Percentiles rank a stretch among this genome's conserved stretches.
Conservation (phyloP, 1,140 invertebrate species). For the Heliconius eleuchia region DNA sequence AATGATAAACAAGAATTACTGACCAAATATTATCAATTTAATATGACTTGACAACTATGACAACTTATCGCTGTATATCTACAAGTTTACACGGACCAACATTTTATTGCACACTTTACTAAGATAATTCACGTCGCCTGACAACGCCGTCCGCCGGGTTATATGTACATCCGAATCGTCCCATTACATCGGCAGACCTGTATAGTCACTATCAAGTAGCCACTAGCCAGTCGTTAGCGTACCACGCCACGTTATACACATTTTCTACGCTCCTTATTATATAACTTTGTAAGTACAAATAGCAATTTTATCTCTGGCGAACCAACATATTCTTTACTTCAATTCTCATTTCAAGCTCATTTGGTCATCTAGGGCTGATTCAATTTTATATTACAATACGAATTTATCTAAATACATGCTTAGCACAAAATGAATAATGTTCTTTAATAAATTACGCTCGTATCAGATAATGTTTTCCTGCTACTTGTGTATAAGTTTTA, state of each 20-base stretch:
- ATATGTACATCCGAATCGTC: constrained; percentile 22
- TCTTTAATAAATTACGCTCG: neutral
- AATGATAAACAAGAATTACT: neutral
- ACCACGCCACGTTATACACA: constrained; percentile 19
- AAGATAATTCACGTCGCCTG: constrained; percentile 26
- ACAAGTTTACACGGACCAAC: neutral
- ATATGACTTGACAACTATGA: neutral
- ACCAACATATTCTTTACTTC: neutral
- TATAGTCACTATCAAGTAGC: constrained; percentile 11
- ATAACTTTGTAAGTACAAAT: neutral
- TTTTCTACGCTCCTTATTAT: neutral
- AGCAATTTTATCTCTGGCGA: neutral
- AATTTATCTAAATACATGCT: neutral
- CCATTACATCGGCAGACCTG: neutral
- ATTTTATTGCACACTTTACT: constrained; percentile 13
- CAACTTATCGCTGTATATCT: neutral
- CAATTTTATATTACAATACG: neutral
- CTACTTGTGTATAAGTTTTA: neutral
- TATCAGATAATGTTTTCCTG: neutral
- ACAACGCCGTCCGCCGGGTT: constrained; percentile 23
- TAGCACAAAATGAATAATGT: neutral
- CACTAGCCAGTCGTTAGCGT: constrained; percentile 21
- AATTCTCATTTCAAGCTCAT: neutral
- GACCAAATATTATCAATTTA: neutral
- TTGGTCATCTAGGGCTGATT: neutral